phyloP scores from a whole-genome alignment of 2,888 invertebrate genomes.

The Brenthis ino region DNA sequence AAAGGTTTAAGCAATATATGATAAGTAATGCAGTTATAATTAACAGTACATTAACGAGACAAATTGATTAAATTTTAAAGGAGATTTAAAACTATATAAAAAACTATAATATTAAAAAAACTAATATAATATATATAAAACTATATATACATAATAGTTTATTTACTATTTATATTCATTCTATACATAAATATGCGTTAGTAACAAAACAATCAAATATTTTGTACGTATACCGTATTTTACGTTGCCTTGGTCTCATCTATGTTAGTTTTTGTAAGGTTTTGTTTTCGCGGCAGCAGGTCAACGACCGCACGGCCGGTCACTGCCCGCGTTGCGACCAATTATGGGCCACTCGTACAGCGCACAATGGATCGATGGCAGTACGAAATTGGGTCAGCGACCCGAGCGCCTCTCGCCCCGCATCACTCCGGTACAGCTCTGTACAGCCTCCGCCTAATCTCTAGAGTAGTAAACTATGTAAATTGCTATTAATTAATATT shows the following conservation, averaged over 20 bases:
- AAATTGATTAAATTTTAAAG: no score
- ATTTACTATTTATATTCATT: no score
- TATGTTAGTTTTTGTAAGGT: constrained; percentile 55
- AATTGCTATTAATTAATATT: constrained; percentile 35
- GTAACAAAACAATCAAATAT: background rate
- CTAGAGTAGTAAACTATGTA: constrained; percentile 16
- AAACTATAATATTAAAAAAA: no score
- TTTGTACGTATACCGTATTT: constrained; percentile 8
- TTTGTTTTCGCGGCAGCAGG: constrained; percentile 77
- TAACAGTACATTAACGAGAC: no score
- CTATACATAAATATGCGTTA: no score
- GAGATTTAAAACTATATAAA: no score
- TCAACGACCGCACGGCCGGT: constrained; percentile 77
- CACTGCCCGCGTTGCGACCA: constrained; percentile 80
- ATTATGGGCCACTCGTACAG: constrained; percentile 82
- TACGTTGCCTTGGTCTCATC: constrained; percentile 30
- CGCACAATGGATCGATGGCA: constrained; percentile 83
- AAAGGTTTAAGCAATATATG: no score
- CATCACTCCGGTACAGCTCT: constrained; percentile 48
- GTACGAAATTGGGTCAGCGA: constrained; percentile 78
- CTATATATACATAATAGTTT: no score
- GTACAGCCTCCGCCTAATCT: constrained; percentile 38
- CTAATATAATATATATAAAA: no score
- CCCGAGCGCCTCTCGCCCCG: constrained; percentile 54
- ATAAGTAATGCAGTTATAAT: no score